Evolutionary conservation across 1,140 invertebrate species (phyloP), one percentile per base, ranked within the genome.

Genomic region (Pseudobourletiella spinata): DNA sequence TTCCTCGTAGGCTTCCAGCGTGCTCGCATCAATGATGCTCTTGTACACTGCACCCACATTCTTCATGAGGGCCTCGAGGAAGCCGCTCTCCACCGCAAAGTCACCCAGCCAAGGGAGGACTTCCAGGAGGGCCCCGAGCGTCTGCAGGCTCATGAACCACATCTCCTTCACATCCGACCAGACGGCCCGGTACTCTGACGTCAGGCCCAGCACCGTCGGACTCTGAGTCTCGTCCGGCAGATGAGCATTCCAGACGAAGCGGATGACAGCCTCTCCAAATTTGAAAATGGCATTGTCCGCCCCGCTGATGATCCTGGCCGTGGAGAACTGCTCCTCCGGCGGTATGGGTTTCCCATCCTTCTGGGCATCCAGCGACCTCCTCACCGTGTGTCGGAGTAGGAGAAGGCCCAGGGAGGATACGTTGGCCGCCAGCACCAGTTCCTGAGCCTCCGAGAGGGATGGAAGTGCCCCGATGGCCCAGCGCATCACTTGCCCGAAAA

Each of bases 131-230:
- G 83, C 82, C 67, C 86, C 85, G 76, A 93, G 84, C 15, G 89
- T 92, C 76, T 94, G 90, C 88, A 94, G 91, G 15, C 91, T 90
- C 22, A 95, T 76, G 75, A 92, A 94, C 91, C 91, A 95, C 1
- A 94, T 76, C 74, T 94, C 91, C 75, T 85, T 88, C 18, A 94
- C 80, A 70, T 93, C 89, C 74, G 85, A 83, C 91, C 91, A 95
- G 62, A 84, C 78, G 72, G 86, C 85, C 72, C 91, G 90, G 74
- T 94, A 95, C 15, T 82, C 79, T 78, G 89, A 87, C 2, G 88
- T 83, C 0, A 94, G 86, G 2, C 91, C 87, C 32, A 94, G 74
- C 1, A 32, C 62, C n/a, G 56, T 84, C 82, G 22, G 81, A 84
- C 15, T 85, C 84, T 86, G 86, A 22, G 86, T 86, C 73, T 94